Evolutionary conservation across 2,113 vertebrate genomes (phyloP), one percentile per base, ranked within the genome.

Genomic region (Rattus rattus): DNA sequence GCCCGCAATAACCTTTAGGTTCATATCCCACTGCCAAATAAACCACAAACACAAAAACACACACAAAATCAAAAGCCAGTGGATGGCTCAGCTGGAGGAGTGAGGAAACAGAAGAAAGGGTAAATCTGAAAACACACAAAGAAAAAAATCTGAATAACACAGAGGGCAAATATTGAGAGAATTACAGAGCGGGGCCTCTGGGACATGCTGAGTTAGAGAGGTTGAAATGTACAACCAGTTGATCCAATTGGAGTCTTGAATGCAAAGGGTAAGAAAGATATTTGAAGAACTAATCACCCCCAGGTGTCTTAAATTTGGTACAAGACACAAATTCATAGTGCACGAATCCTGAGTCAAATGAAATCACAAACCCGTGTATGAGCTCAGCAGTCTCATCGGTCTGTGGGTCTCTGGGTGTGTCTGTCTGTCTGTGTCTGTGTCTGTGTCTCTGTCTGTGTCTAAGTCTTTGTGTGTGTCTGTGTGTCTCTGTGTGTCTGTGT

Each of bases 41-140:
- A 84, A 69, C 28, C 47, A 14, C 65, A 88, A 36, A 73, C 33
- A 88, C 33, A 56, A 11, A 56, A 73, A 12, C 49, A 28, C 9
- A 90, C 19, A 73, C 52, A 77, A 86, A 85, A 88, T 73, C 47
- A 91, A 96, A 96, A 91, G 65, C 69, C 84, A 67, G n/a, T 52
- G 67, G 20, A 28, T 20, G 39, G 7, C 36, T 80, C 73, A 73
- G 52, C 24, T 73, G 30, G 22, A 88, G 5, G 85, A 88, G 24
- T 39, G 16, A 80, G 47, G 56, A 75, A 73, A 93, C 8, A 65
- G 65, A 94, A 36, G 56, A 75, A 89, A 86, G 26, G 56, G 33
- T 20, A 80, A 76, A 85, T 79, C 24, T 76, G 65, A 91, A 94
- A 54, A 87, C 7, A 83, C 54, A 67, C 79, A 70, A 28, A 5